These are phyloP conservation scores for Mylabris sibirica DNA, from an alignment of 2,888 invertebrate species.

Conservation along the genomic window DNA sequence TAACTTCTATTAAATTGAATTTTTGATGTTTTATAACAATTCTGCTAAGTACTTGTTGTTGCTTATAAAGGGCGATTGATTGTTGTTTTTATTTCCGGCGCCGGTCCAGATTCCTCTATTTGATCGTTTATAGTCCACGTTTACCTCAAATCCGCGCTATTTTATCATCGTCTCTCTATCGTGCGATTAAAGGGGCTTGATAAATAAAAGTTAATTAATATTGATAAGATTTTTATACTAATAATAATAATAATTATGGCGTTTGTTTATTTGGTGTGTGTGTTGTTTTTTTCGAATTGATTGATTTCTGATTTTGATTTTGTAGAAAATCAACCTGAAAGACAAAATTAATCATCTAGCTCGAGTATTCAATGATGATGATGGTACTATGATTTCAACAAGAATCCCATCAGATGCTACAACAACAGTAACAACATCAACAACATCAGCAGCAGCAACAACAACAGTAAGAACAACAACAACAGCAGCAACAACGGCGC, in stretches of 20 bases:
- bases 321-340: not conserved
- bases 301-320: not conserved
- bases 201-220: too few relatives aligned
- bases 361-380: not conserved
- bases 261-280: not conserved
- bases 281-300: not conserved
- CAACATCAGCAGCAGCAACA: conserved; percentile 44
- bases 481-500: conserved; percentile 45
- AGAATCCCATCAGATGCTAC: conserved; percentile 47
- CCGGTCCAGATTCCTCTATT: not conserved
- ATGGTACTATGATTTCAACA: conserved; percentile 58
- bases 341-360: not conserved
- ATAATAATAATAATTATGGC: too few relatives aligned
- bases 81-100: conserved; percentile 5
- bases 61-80: not conserved
- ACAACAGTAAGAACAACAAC: conserved; percentile 44
- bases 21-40: not conserved
- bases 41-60: not conserved
- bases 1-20: not conserved
- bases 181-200: not conserved
- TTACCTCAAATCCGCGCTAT: not conserved
- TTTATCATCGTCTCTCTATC: not conserved
- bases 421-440: conserved; percentile 43
- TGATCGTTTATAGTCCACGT: not conserved
- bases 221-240: too few relatives aligned